A percentile compares a stretch with the other conserved stretches of the same genome.
phyloP scores from a whole-genome alignment of 2,797 vertebrate species.

The Euthynnus affinis region DNA sequence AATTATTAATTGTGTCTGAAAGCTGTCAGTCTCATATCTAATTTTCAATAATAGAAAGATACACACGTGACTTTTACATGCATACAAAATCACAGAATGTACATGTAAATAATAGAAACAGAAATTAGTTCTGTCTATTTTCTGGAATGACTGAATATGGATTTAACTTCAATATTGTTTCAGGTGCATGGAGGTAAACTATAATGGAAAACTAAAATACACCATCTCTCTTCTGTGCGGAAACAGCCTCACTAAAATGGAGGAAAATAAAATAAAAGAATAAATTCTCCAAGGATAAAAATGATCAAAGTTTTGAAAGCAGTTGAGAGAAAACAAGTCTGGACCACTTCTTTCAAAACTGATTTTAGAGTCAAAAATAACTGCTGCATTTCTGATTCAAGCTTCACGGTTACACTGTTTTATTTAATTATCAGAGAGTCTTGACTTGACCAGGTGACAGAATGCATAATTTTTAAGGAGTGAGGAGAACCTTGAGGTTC shows the following conservation, averaged over 20 bases:
- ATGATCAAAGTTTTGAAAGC: constrained; percentile 39
- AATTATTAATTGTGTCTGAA: too few species aligned
- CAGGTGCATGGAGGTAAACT: background rate
- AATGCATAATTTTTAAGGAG: background rate
- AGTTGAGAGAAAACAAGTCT: constrained; percentile 33
- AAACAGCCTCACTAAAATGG: constrained; percentile 7
- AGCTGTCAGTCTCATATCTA: too few species aligned
- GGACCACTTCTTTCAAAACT: constrained; percentile 37
- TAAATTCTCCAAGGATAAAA: constrained; percentile 18
- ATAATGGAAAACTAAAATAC: background rate
- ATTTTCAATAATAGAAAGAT: background rate
- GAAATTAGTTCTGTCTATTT: background rate
- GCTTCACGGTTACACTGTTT: background rate
- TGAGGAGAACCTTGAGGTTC: background rate
- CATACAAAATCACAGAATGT: background rate
- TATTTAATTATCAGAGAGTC: background rate
- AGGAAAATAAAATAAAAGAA: constrained; percentile 32
- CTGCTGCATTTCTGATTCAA: constrained; percentile 31
- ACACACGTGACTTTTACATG: too few species aligned
- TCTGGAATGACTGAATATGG: background rate
- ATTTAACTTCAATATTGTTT: constrained; percentile 3
- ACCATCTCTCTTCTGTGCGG: background rate
- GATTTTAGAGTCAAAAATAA: constrained; percentile 54
- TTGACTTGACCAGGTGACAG: background rate
- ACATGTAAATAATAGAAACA: background rate